Base-by-base conservation (phyloP, 2,797 vertebrate genomes). In the Gallirallus australis region DNA sequence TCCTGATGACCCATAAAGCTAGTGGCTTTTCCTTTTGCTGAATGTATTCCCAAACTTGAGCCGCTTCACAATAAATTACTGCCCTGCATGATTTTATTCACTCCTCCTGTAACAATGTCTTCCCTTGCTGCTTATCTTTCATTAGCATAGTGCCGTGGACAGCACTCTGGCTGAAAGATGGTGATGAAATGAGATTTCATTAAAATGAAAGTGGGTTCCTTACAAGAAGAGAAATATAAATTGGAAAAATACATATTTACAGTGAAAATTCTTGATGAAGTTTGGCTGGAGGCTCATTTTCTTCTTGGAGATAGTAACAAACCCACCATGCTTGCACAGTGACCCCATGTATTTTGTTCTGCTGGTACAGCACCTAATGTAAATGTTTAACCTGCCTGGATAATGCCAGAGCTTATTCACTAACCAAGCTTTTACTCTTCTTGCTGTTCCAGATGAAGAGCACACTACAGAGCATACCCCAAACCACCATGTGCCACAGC, bases 391-490 rank as follows among this genome's bases (percentile, higher is more conserved):
- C 25, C 40, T 85, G 28, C 37, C 37, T 69, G 33, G n/a, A 6
- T 25, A n/a, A 39, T 23, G 27, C 28, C 30, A 48, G 11, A 15
- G 28, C 8, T 24, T 35, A 11, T 66, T 78, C 52, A n/a, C 66
- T 83, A 42, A 17, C 27, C 75, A 23, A 3, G 70, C 40, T 82
- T 70, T 75, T 47, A 27, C 31, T 89, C 17, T 88, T 79, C 24
- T 82, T 31, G 12, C 39, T 90, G 30, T 31, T 87, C 16, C 95
- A 99, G 99, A 99, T 97, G 99, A 99, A 75, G 99, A 99, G 64
- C 99, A 99, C 96, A 98, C 98, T 37, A 99, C 99, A 0, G 99
- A 99, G 79, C 99, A 99, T 96, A 99, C 99, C 3, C 99, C 99
- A 17, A 99, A 99, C 60, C 99, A 99, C 87, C 99, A 99, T 28